A percentile compares a stretch with the other conserved stretches of the same genome.
phyloP scores from a whole-genome alignment of 1,140 invertebrate species.

The Trinorchestia longiramus region DNA sequence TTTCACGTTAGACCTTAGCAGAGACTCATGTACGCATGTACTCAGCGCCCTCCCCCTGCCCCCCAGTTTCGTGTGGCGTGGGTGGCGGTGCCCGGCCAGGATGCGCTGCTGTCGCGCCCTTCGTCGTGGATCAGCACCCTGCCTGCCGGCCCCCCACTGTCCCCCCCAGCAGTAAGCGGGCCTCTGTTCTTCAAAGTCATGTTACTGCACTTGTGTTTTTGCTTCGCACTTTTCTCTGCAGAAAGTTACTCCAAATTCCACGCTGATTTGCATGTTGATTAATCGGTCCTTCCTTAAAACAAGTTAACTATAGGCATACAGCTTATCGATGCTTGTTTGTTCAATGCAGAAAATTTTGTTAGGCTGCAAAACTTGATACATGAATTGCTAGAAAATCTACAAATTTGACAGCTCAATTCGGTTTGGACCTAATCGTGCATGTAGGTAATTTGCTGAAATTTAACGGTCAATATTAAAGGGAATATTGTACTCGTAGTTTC shows the following conservation, averaged over 20 bases:
- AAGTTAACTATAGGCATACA: no score
- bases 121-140: conserved; percentile 46
- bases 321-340: no score
- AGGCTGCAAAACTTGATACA: no score
- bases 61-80: conserved; percentile 52
- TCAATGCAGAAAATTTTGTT: no score
- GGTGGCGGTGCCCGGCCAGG: neutral
- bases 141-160: neutral
- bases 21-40: no score
- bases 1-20: no score
- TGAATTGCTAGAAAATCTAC: no score
- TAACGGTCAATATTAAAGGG: no score
- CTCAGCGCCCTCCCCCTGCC: neutral
- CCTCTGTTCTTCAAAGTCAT: neutral
- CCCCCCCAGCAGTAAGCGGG: neutral
- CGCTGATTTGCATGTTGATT: neutral
- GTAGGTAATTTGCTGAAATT: no score
- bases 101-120: neutral
- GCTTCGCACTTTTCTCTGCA: neutral
- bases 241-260: neutral
- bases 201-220: neutral
- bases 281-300: neutral
- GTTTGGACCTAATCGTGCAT: no score
- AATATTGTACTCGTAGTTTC: no score
- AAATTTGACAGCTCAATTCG: no score